Percentiles rank a stretch among this genome's conserved stretches.
phyloP scores from a whole-genome alignment of 2,888 invertebrate species.

The Athalia rosae region DNA sequence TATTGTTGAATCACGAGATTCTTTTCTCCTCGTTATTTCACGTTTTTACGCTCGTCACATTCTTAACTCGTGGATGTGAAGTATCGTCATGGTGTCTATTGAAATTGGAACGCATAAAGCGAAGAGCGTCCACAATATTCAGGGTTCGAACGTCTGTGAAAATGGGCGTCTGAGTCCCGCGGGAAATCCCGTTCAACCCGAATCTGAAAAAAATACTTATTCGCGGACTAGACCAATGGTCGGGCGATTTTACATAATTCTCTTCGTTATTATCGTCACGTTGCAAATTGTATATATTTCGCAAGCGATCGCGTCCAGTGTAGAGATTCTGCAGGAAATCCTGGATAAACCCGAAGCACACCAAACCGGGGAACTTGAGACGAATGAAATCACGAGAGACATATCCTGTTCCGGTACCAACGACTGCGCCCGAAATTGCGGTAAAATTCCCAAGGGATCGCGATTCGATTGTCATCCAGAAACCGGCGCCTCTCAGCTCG shows the following conservation, averaged over 20 bases:
- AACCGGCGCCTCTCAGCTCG: conserved; percentile 73
- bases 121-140: neutral
- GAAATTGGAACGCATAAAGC: neutral
- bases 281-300: neutral
- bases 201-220: neutral
- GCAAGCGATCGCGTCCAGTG: neutral
- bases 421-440: conserved; percentile 31
- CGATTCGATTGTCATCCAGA: conserved; percentile 85
- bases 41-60: neutral
- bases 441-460: conserved; percentile 62
- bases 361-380: neutral
- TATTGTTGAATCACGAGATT: neutral
- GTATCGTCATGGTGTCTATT: neutral
- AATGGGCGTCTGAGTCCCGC: neutral
- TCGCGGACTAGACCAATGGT: neutral
- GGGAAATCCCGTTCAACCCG: neutral
- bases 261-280: neutral
- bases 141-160: neutral
- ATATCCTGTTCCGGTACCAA: neutral
- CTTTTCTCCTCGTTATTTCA: neutral
- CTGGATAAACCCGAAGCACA: neutral
- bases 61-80: neutral
- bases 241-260: neutral
- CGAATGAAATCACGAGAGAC: conserved; percentile 3
- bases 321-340: neutral